Conservation (phyloP, 53 echinoderm and acorn worm genomes). For the Glandiceps talaboti region DNA sequence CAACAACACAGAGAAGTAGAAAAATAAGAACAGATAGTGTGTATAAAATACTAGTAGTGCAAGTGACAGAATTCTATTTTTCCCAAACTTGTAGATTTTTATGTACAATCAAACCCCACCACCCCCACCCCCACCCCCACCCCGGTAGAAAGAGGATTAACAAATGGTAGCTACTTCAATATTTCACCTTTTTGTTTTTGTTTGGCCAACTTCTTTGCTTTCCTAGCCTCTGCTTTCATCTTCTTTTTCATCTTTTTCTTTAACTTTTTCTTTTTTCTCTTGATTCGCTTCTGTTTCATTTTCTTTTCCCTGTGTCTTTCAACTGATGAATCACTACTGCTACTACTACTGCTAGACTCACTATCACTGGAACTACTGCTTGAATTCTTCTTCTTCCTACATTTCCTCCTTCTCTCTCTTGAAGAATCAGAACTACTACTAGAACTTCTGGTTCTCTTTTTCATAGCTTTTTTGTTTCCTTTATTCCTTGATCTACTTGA, state of each 20-base stretch:
- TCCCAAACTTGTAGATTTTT: too few relatives aligned
- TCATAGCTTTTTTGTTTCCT: too few relatives aligned
- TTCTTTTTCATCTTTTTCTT: conserved; percentile 18
- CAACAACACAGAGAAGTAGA: too few relatives aligned
- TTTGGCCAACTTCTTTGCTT: conserved; percentile 1
- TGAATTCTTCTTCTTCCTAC: too few relatives aligned
- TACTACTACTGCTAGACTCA: background rate
- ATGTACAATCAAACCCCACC: too few relatives aligned
- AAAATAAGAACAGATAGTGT: too few relatives aligned
- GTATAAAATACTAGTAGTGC: too few relatives aligned
- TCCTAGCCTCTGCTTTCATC: conserved; percentile 18
- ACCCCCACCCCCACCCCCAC: too few relatives aligned
- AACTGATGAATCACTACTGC: background rate
- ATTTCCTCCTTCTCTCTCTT: background rate
- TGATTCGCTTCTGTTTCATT: conserved; percentile 47
- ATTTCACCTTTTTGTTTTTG: background rate
- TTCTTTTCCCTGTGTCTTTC: conserved; percentile 26
- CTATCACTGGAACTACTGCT: background rate
- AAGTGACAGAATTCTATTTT: too few relatives aligned
- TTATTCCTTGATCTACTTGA: background rate
- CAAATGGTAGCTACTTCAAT: too few relatives aligned
- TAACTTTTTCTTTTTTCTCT: conserved; percentile 27
- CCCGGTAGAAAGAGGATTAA: too few relatives aligned
- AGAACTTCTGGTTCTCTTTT: too few relatives aligned
- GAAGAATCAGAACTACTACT: background rate